phyloP scores from a whole-genome alignment of 2,113 vertebrate genomes.

The Pachyramphus minor region DNA sequence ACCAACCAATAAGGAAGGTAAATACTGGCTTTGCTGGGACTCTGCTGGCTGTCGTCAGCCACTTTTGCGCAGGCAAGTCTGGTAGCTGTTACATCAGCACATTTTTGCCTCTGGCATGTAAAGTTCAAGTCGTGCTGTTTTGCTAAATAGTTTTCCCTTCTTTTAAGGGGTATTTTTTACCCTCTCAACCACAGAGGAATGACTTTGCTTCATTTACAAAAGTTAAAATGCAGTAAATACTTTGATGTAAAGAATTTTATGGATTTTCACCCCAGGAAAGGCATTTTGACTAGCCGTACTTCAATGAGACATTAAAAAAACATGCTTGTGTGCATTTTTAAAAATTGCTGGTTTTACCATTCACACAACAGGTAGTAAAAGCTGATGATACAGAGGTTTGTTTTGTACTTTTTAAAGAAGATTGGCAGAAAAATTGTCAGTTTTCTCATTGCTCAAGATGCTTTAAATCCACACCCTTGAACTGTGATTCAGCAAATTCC shows the following conservation, averaged over 20 bases:
- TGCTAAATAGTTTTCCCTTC: neutral
- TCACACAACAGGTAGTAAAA: neutral
- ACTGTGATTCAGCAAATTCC: slow-evolving; percentile 55
- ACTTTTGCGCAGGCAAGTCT: neutral
- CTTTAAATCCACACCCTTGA: slow-evolving; percentile 4
- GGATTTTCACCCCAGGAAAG: neutral
- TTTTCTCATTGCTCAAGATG: neutral
- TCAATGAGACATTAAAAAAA: neutral
- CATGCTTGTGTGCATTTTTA: neutral
- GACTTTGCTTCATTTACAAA: neutral
- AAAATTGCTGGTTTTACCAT: neutral
- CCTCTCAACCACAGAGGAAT: neutral
- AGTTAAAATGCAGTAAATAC: neutral
- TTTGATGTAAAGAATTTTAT: neutral
- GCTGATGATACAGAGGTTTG: neutral
- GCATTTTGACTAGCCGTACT: neutral
- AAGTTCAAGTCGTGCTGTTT: neutral
- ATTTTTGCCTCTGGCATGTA: neutral
- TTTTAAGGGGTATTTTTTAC: neutral
- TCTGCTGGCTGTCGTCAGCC: neutral
- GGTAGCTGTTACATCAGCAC: neutral
- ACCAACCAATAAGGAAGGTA: neutral
- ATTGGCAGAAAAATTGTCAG: neutral
- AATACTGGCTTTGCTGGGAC: neutral
- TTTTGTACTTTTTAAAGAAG: neutral